Evolutionary conservation across 2,113 vertebrate genomes (phyloP).

Genomic region (Pelvicachromis taeniatus): DNA sequence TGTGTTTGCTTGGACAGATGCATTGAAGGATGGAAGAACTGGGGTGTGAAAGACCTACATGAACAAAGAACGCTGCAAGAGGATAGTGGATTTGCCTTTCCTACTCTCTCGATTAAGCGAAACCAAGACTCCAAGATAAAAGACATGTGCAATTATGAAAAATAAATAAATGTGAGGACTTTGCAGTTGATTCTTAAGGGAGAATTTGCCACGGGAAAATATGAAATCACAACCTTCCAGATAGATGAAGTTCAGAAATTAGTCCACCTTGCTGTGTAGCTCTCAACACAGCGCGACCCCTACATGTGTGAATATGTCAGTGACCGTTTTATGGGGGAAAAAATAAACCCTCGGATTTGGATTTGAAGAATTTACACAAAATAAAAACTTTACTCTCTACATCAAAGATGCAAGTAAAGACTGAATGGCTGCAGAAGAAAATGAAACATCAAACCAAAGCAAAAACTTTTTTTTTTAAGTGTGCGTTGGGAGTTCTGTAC

Average conservation of each 20-base stretch:
- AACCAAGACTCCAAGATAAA: neutral
- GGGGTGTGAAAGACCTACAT: neutral
- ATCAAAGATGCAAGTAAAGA: conserved; percentile 25
- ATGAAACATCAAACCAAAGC: conserved; percentile 51
- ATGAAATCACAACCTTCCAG: neutral
- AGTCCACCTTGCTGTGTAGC: neutral
- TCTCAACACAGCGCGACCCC: neutral
- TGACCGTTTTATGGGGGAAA: neutral
- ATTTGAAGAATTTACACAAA: conserved; percentile 56
- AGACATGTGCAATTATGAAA: conserved; percentile 28
- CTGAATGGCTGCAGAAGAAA: neutral
- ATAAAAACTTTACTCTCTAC: conserved; percentile 3
- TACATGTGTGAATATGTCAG: neutral
- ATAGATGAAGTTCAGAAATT: neutral
- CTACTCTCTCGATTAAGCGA: neutral
- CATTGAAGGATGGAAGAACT: conserved; percentile 2
- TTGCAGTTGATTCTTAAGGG: neutral
- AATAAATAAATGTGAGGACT: conserved; percentile 23
- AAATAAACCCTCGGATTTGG: conserved; percentile 3
- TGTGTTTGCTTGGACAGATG: neutral
- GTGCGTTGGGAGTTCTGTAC: conserved; percentile 42
- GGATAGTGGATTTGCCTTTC: neutral
- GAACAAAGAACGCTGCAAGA: neutral
- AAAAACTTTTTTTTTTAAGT: neutral
- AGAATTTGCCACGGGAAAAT: neutral